phyloP scores from a whole-genome alignment of 2,888 invertebrate species.

The Tolmerus cingulatus region DNA sequence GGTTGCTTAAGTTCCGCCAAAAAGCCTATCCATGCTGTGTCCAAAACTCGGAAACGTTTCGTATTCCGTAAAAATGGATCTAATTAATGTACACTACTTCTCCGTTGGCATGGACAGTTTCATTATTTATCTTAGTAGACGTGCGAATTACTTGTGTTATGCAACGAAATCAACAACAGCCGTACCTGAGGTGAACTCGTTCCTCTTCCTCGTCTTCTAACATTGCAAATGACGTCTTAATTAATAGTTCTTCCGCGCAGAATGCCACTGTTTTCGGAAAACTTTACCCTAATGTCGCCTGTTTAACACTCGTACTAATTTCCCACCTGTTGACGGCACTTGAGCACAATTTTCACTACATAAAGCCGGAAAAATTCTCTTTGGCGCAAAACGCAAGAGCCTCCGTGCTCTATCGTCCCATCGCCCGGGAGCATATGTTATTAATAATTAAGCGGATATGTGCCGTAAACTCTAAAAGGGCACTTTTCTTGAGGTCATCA shows the following conservation, averaged over 20 bases:
- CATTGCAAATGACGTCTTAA: constrained; percentile 3
- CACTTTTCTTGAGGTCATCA: constrained; percentile 30
- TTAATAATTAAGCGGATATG: constrained; percentile 29
- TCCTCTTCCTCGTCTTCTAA: constrained; percentile 46
- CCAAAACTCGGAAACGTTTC: neutral
- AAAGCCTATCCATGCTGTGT: neutral
- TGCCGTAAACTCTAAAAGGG: constrained; percentile 33
- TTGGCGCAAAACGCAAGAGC: neutral
- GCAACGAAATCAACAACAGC: neutral
- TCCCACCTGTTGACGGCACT: constrained; percentile 2
- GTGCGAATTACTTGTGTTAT: neutral
- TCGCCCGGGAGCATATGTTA: neutral
- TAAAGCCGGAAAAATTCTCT: neutral
- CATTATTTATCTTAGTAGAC: neutral
- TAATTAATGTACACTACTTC: neutral
- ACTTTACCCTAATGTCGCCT: neutral
- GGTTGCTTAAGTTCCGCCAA: neutral
- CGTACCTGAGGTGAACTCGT: constrained; percentile 41
- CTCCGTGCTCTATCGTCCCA: neutral
- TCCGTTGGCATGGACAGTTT: neutral
- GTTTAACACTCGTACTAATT: constrained; percentile 1
- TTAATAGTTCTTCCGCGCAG: neutral
- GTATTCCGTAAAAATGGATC: neutral
- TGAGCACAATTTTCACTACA: neutral
- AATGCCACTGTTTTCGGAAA: neutral